Conservation (phyloP, 1,140 invertebrate species). For the Ceratina australensis region DNA sequence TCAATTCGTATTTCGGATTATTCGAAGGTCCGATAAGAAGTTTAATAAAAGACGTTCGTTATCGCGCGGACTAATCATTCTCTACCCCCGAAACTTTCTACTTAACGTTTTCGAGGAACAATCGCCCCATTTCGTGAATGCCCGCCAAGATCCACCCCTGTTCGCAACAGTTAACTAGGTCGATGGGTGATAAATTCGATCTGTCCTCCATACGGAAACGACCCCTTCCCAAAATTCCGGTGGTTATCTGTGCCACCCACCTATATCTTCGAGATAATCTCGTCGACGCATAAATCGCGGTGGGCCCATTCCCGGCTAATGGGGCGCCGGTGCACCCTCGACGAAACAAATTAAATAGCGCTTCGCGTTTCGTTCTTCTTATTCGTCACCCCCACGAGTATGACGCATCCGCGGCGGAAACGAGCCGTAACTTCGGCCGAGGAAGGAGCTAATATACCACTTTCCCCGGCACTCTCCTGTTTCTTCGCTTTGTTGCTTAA, state of each 20-base stretch:
- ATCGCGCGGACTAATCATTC: background rate
- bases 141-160: slow-evolving; percentile 19
- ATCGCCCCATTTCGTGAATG: background rate
- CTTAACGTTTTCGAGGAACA: background rate
- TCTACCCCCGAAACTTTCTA: background rate
- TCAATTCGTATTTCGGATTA: too few species aligned
- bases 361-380: slow-evolving; percentile 49
- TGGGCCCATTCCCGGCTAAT: slow-evolving; percentile 63
- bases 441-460: slow-evolving; percentile 7
- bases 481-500: slow-evolving; percentile 6
- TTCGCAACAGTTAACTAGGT: slow-evolving; percentile 64
- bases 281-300: slow-evolving; percentile 68
- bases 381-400: slow-evolving; percentile 48
- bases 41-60: too few species aligned
- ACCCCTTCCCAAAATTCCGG: slow-evolving; percentile 48
- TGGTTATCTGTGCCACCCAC: slow-evolving; percentile 60
- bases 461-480: background rate
- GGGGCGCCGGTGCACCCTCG: slow-evolving; percentile 54
- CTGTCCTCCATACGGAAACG: slow-evolving; percentile 51
- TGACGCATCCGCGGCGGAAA: slow-evolving; percentile 32
- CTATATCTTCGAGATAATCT: slow-evolving; percentile 75
- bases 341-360: slow-evolving; percentile 72
- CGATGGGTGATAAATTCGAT: slow-evolving; percentile 75
- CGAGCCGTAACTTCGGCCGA: slow-evolving; percentile 40
- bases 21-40: too few species aligned